Percentiles rank a stretch among this genome's conserved stretches.
Conservation (phyloP, 1,140 invertebrate species). For the Melipona quadrifasciata region DNA sequence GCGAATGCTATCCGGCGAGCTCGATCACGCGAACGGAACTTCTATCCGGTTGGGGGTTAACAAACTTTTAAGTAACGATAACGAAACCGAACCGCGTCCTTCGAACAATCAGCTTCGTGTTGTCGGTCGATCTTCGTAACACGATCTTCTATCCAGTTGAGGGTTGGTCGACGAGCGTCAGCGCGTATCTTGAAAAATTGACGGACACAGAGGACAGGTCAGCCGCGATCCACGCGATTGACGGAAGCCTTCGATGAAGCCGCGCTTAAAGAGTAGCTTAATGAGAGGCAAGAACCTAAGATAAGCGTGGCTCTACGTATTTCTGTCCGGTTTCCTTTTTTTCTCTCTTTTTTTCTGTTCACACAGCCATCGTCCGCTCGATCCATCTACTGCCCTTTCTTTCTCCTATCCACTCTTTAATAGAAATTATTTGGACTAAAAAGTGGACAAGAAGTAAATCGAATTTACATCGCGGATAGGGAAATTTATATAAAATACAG, state of each 20-base stretch:
- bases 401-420: not conserved
- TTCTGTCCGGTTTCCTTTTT: slow-evolving; percentile 67
- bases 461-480: no score
- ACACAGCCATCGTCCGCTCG: slow-evolving; percentile 1
- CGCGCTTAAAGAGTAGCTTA: slow-evolving; percentile 48
- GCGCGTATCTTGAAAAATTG: not conserved
- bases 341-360: slow-evolving; percentile 38
- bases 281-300: slow-evolving; percentile 54
- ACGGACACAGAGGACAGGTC: not conserved
- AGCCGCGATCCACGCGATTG: not conserved
- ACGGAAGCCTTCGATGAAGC: slow-evolving; percentile 30
- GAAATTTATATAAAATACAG: no score
- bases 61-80: not conserved
- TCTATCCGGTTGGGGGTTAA: not conserved
- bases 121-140: not conserved
- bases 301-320: slow-evolving; percentile 61
- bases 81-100: not conserved
- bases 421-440: no score
- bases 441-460: no score
- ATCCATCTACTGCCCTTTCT: slow-evolving; percentile 40
- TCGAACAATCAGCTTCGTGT: not conserved
- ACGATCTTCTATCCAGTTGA: no score
- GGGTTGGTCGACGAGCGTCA: not conserved
- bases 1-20: not conserved
- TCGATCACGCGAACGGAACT: not conserved